Evolutionary conservation across 2,113 vertebrate species (phyloP).

Genomic region (Scartelaos histophorus): DNA sequence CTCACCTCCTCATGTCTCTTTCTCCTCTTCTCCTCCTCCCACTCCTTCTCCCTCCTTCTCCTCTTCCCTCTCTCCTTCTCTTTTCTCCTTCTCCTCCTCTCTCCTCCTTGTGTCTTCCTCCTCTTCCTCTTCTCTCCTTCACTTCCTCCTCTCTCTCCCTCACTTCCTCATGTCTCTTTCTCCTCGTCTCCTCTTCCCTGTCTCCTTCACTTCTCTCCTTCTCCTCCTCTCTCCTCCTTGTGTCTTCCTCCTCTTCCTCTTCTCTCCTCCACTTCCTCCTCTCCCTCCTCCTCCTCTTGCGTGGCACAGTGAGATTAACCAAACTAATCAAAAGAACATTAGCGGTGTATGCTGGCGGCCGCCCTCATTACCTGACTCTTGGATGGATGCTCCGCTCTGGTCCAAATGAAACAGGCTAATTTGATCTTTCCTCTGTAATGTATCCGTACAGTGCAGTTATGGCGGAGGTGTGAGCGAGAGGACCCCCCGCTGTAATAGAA

Average conservation of each 20-base stretch:
- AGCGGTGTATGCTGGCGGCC: slow-evolving; percentile 74
- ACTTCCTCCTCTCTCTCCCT: no score
- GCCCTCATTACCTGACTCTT: slow-evolving; percentile 71
- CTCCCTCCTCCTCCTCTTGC: neutral
- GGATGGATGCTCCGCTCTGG: slow-evolving; percentile 74
- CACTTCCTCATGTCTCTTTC: no score
- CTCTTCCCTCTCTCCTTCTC: no score
- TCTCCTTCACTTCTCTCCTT: no score
- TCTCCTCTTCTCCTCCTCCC: no score
- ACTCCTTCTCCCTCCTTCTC: no score
- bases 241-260: neutral
- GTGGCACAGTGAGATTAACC: slow-evolving; percentile 72
- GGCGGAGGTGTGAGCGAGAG: slow-evolving; percentile 61
- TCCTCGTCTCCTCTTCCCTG: no score
- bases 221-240: no score
- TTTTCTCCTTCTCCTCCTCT: no score
- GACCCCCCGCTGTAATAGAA: slow-evolving; percentile 69
- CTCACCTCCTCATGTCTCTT: no score
- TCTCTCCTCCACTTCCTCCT: neutral
- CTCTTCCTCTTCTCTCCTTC: no score
- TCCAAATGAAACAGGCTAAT: slow-evolving; percentile 79
- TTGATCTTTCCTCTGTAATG: slow-evolving; percentile 76
- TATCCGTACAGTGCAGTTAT: slow-evolving; percentile 70
- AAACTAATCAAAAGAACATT: slow-evolving; percentile 81
- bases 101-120: no score